Percentiles rank a stretch among this genome's conserved stretches.
These are phyloP conservation scores for Otus scops DNA, from an alignment of 2,797 vertebrate species.

Conservation along the genomic window DNA sequence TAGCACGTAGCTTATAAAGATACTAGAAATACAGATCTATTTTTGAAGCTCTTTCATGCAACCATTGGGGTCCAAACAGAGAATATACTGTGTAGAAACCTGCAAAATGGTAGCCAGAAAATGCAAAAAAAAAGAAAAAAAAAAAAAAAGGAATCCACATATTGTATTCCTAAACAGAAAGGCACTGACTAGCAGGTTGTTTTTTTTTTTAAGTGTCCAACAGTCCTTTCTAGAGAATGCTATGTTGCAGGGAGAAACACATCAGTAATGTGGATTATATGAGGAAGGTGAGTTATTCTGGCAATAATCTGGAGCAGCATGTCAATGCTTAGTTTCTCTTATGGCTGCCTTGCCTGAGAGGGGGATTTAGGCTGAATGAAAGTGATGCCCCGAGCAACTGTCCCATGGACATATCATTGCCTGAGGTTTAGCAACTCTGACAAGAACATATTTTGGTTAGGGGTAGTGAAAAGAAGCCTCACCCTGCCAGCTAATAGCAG, in stretches of 20 bases:
- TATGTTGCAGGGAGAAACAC: background rate
- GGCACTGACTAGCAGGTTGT: background rate
- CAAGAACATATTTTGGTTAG: background rate
- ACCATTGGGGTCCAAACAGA: background rate
- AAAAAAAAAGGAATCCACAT: background rate
- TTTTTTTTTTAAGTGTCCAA: background rate
- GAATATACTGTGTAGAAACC: background rate
- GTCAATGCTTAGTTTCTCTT: background rate
- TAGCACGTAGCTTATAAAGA: background rate
- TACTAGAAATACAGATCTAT: background rate
- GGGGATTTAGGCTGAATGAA: background rate
- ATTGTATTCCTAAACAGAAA: background rate
- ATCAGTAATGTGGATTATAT: background rate
- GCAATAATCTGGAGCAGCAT: background rate
- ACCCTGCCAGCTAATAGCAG: background rate
- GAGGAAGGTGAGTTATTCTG: background rate
- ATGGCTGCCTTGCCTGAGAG: background rate
- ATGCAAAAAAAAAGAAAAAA: background rate
- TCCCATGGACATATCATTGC: background rate
- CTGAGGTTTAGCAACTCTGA: background rate
- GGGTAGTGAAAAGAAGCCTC: background rate
- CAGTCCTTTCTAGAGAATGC: background rate
- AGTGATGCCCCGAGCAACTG: background rate
- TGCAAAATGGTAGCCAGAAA: background rate
- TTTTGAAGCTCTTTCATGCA: background rate